Evolutionary conservation across 2,113 vertebrate genomes (phyloP).

Genomic region (Papio anubis): DNA sequence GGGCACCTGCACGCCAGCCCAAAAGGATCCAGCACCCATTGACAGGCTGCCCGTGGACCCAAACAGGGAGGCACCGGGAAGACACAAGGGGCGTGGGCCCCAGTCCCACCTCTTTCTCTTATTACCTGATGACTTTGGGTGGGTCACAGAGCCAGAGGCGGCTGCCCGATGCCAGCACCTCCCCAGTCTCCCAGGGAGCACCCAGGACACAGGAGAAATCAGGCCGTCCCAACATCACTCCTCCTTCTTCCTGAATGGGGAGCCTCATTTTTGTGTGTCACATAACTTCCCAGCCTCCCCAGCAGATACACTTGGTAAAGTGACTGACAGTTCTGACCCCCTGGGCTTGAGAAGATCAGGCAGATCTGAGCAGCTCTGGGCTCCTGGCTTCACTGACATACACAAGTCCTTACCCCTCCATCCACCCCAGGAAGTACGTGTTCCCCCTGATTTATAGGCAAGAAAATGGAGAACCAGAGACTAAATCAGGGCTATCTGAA

Average conservation of each 20-base stretch:
- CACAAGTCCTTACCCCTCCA: accelerated
- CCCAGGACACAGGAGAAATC: background rate
- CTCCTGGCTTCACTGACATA: background rate
- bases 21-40: background rate
- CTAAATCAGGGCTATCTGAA: background rate
- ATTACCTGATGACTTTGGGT: background rate
- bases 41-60: background rate
- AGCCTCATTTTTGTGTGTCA: background rate
- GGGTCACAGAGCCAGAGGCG: background rate
- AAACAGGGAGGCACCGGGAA: too few species aligned
- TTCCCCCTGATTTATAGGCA: too few species aligned
- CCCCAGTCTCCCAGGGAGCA: background rate
- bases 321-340: background rate
- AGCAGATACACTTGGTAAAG: background rate
- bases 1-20: background rate
- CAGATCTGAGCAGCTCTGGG: background rate
- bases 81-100: background rate
- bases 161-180: background rate
- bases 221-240: background rate
- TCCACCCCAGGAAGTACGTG: background rate
- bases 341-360: background rate
- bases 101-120: background rate
- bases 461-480: background rate
- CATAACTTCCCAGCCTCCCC: background rate
- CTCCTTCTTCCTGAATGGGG: background rate